Conservation (phyloP, 1,140 invertebrate genomes). For the Camponotus floridanus region DNA sequence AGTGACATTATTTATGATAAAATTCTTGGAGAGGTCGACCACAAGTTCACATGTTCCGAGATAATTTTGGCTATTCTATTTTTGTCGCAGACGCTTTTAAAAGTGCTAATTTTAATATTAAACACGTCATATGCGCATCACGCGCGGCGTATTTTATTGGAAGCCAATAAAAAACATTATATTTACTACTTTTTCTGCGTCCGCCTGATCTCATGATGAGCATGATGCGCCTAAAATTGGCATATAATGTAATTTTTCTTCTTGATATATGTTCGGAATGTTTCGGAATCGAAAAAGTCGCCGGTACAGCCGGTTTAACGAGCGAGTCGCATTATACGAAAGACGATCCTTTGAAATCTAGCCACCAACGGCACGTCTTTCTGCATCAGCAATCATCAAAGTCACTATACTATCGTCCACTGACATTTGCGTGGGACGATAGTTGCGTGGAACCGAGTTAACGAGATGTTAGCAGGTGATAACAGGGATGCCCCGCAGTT, state of each 20-base stretch:
- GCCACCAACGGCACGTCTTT: background rate
- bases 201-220: background rate
- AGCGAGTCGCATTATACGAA: slow-evolving; percentile 46
- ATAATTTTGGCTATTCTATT: slow-evolving; percentile 47
- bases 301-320: slow-evolving; percentile 38
- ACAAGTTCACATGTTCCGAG: slow-evolving; percentile 22
- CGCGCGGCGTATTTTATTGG: background rate
- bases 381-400: slow-evolving; percentile 11
- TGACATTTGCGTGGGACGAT: slow-evolving; percentile 63
- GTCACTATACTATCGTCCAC: slow-evolving; percentile 26
- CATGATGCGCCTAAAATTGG: background rate
- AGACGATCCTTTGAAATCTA: slow-evolving; percentile 22
- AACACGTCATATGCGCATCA: slow-evolving; percentile 23
- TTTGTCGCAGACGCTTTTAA: slow-evolving; percentile 36
- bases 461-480: slow-evolving; percentile 45
- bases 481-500: slow-evolving; percentile 32
- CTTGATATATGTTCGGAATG: background rate
- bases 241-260: slow-evolving; percentile 36
- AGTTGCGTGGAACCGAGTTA: slow-evolving; percentile 31
- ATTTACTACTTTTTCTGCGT: slow-evolving; percentile 31
- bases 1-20: slow-evolving; percentile 38
- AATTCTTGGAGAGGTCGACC: slow-evolving; percentile 8
- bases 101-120: slow-evolving; percentile 51
- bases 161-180: slow-evolving; percentile 28
- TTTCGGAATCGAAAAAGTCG: slow-evolving; percentile 39